These are phyloP conservation scores for Hanleya hanleyi DNA, from an alignment of 2,888 invertebrate genomes.

Conservation along the genomic window DNA sequence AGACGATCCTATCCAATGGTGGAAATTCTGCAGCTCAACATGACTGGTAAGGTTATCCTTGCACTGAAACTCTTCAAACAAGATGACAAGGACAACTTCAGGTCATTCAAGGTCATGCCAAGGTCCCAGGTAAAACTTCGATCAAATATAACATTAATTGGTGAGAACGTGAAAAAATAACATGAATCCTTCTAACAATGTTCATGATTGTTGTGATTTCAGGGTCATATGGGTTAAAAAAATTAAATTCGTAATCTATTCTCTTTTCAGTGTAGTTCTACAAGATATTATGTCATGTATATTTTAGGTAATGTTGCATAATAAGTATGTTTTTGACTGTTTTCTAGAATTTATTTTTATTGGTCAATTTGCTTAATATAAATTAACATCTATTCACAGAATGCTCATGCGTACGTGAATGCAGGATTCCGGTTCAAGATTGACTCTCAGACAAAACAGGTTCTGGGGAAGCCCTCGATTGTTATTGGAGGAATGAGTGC, in stretches of 20 bases:
- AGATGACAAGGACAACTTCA: constrained; percentile 74
- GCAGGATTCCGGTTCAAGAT: constrained; percentile 82
- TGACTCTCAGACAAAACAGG: constrained; percentile 65
- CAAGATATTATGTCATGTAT: no score
- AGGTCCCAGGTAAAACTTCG: constrained; percentile 40
- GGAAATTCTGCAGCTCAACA: constrained; percentile 77
- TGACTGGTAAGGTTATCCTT: constrained; percentile 80
- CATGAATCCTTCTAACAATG: no score
- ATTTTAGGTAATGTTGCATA: no score
- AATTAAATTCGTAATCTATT: no score
- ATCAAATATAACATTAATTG: no score
- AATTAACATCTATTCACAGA: constrained; percentile 77
- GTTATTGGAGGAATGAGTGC: constrained; percentile 79
- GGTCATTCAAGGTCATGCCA: constrained; percentile 80
- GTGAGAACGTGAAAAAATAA: no score
- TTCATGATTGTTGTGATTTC: no score
- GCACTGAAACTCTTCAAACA: constrained; percentile 78
- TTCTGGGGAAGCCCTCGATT: constrained; percentile 77
- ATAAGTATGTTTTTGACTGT: no score
- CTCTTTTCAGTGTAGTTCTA: no score
- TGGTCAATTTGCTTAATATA: no score
- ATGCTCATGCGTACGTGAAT: constrained; percentile 85
- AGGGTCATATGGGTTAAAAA: no score
- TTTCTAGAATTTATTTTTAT: no score
- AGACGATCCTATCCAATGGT: neutral